Conservation (phyloP, 2,797 vertebrate species). For the Epinephelus awoara region DNA sequence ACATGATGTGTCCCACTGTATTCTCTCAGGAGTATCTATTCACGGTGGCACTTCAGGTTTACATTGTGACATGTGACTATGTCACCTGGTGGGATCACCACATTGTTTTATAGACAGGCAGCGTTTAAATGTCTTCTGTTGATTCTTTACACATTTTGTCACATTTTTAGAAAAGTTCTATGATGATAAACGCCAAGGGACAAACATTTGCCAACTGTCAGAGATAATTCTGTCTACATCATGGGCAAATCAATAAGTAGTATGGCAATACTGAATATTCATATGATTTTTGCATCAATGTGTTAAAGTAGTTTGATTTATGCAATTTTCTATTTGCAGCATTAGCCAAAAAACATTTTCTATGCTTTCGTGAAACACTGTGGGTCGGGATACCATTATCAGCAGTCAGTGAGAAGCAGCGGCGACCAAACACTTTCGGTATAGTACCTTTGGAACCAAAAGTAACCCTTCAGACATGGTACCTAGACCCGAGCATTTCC, state of each 20-base stretch:
- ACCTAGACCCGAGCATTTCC: too few relatives aligned
- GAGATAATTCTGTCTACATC: neutral
- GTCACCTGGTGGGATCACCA: slow-evolving; percentile 37
- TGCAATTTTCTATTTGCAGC: too few relatives aligned
- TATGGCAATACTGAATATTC: neutral
- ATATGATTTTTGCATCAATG: neutral
- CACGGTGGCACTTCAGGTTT: slow-evolving; percentile 54
- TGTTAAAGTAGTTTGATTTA: neutral
- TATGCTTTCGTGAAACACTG: too few relatives aligned
- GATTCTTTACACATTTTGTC: slow-evolving; percentile 32
- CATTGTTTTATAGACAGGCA: neutral
- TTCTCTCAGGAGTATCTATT: slow-evolving; percentile 66
- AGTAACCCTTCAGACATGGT: too few relatives aligned
- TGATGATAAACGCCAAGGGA: neutral
- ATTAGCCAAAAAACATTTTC: too few relatives aligned
- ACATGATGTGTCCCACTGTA: slow-evolving; percentile 63
- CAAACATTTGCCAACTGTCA: neutral
- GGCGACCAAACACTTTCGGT: too few relatives aligned
- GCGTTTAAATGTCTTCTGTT: slow-evolving; percentile 44
- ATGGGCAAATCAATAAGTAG: neutral
- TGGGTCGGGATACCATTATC: too few relatives aligned
- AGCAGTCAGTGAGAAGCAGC: too few relatives aligned
- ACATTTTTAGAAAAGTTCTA: slow-evolving; percentile 33
- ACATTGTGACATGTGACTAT: slow-evolving; percentile 37
- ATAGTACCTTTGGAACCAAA: too few relatives aligned